Evolutionary conservation across 1,140 invertebrate genomes (phyloP).

Genomic region (Brachionus manjavacas): DNA sequence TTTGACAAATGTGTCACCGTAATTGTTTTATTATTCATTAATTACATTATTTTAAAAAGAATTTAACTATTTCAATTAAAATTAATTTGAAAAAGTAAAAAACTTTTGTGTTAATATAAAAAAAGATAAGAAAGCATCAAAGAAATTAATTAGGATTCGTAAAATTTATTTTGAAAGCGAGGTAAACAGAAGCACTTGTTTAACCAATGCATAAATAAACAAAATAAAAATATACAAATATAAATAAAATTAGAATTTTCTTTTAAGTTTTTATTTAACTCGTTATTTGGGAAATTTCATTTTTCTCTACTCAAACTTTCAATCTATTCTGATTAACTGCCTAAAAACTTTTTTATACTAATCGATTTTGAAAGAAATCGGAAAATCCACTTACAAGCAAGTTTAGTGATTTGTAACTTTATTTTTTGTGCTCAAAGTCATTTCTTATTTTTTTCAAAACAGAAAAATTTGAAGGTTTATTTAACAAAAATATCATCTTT

Average conservation of each 20-base stretch:
- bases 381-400: neutral
- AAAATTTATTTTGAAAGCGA: neutral
- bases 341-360: neutral
- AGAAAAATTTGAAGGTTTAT: neutral
- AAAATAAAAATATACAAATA: neutral
- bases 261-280: conserved; percentile 7
- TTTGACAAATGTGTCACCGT: neutral
- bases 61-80: neutral
- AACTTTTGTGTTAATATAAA: neutral
- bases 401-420: neutral
- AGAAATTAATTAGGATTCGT: neutral
- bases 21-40: too few species aligned
- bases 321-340: neutral
- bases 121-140: neutral
- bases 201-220: neutral
- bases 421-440: neutral
- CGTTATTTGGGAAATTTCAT: conserved; percentile 3
- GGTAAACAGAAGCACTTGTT: neutral
- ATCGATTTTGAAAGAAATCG: neutral
- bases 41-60: too few species aligned
- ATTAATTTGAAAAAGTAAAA: neutral
- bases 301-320: neutral
- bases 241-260: conserved; percentile 10
- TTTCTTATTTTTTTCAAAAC: neutral
- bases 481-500: neutral